Evolutionary conservation across 2,888 invertebrate species (phyloP), one percentile per base, ranked within the genome.

Genomic region (Punctoribates punctum): DNA sequence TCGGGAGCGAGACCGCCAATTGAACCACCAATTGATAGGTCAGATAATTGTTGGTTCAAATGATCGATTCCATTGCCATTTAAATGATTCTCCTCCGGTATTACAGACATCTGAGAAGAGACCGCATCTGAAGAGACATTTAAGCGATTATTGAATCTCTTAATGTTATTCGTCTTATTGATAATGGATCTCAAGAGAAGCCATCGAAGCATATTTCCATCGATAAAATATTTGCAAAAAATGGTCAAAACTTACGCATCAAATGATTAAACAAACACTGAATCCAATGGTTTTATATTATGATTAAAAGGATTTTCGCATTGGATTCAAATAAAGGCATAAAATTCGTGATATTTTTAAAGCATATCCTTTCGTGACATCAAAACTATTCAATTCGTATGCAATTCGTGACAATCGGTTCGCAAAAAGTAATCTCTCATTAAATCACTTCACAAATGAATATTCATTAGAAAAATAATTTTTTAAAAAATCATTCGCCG

Each of bases 41-140:
- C 62, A 27, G 17, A 62, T 13, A 62, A 17, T 62, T 62, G 6
- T 29, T 62, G 62, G 27, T 23, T 25, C 17, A 62, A 62, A 27
- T 23, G 27, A 27, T 62, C 62, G 62, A 62, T 62, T 62, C 27
- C 25, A 62, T 62, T 62, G 62, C 62, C 62, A 62, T 62, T 62
- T 13, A 15, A 29, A 1, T 25, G 25, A 5, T 25, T 62, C 20
- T 62, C 62, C 4, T 62, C 62, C 11, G 25, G 27, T 20, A 23
- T 25, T 23, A 6, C 20, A 62, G 62, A 62, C 25, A 27, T 62
- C 17, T 62, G 62, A 29, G 15, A 17, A 27, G 15, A 27, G 27
- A 4, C 23, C 3, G 23, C 62, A 27, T 62, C 62, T 62, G 62
- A 62, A 27, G 27, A 25, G 13, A 62, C 29, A 62, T 25, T 62